Conservation (phyloP, 1,140 invertebrate species). For the Drusus annulatus region DNA sequence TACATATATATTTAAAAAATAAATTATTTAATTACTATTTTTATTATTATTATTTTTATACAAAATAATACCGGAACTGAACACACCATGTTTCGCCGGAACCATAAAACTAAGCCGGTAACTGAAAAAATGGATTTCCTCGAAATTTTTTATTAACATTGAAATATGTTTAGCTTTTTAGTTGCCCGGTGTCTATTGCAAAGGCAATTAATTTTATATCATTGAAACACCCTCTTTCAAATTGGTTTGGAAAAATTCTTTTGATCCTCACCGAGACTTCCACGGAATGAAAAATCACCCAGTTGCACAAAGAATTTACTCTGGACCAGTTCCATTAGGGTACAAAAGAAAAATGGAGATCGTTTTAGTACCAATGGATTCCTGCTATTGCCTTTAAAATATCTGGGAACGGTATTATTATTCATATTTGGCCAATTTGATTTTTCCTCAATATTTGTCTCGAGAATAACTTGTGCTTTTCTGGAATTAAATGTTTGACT, state of each 20-base stretch:
- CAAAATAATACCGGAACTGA: too few species aligned
- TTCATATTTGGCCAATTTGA: conserved; percentile 20
- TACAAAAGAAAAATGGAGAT: conserved; percentile 23
- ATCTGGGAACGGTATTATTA: conserved; percentile 22
- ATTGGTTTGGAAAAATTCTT: neutral
- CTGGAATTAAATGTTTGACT: conserved; percentile 1
- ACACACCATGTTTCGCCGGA: too few species aligned
- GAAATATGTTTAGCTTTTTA: neutral
- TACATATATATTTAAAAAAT: too few species aligned
- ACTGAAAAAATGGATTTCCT: too few species aligned
- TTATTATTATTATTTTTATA: too few species aligned
- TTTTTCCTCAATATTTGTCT: conserved; percentile 3
- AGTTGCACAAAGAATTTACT: conserved; percentile 21
- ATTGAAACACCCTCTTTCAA: neutral
- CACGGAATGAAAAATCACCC: neutral
- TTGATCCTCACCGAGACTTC: neutral
- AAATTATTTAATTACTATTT: too few species aligned
- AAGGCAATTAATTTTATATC: conserved; percentile 12
- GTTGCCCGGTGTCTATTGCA: neutral
- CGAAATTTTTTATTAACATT: too few species aligned
- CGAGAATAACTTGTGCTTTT: neutral
- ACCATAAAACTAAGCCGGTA: too few species aligned
- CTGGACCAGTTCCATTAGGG: conserved; percentile 15
- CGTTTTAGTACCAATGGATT: conserved; percentile 29
- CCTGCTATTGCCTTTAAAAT: conserved; percentile 38